phyloP scores from a whole-genome alignment of 30 jellyfish, hydroid and myxozoan genomes.

The Mastigias papua region DNA sequence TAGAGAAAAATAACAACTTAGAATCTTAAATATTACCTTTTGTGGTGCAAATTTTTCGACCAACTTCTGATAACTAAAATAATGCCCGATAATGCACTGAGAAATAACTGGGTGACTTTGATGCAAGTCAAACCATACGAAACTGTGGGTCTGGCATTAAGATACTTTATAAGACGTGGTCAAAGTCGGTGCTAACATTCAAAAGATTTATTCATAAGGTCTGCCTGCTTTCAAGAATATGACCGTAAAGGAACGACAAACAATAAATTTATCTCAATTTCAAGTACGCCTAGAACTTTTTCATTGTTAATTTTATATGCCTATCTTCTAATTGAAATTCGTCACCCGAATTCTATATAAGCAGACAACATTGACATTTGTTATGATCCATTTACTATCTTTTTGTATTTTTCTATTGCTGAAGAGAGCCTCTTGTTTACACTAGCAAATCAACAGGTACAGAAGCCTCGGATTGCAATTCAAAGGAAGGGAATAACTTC shows the following conservation, averaged over 20 bases:
- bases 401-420: slow-evolving; percentile 27
- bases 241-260: slow-evolving; percentile 10
- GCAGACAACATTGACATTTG: slow-evolving; percentile 44
- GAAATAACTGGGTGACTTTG: no score
- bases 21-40: no score
- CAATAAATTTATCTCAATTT: slow-evolving; percentile 10
- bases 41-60: no score
- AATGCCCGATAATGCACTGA: no score
- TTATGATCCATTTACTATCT: slow-evolving; percentile 8
- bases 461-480: slow-evolving; percentile 10
- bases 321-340: slow-evolving; percentile 22
- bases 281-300: background rate
- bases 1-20: no score
- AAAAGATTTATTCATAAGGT: background rate
- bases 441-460: slow-evolving; percentile 1
- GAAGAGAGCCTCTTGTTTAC: slow-evolving; percentile 26
- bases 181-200: background rate
- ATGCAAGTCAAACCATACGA: no score
- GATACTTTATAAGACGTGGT: slow-evolving; percentile 3
- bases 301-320: slow-evolving; percentile 41
- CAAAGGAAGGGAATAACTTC: background rate
- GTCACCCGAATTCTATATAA: slow-evolving; percentile 22
- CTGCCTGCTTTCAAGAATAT: slow-evolving; percentile 4
- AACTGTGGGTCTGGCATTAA: no score
- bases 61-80: no score